phyloP scores from a whole-genome alignment of 2,888 invertebrate species.

The Platypus cylindrus region DNA sequence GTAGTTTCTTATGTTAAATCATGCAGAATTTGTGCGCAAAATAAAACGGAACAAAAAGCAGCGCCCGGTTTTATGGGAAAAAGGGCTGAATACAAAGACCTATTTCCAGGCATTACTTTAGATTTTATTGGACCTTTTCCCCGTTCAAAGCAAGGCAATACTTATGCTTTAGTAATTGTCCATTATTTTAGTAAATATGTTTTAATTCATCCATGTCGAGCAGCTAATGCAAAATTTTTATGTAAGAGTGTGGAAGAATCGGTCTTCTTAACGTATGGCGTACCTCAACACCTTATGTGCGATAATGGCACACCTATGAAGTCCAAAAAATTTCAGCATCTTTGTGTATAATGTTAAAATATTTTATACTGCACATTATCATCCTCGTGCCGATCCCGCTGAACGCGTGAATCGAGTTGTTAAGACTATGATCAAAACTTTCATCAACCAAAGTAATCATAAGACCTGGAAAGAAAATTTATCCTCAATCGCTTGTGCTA shows the following conservation, averaged over 20 bases:
- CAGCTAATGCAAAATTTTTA: constrained; percentile 6
- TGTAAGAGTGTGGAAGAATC: constrained; percentile 3
- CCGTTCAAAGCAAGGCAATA: constrained; percentile 3
- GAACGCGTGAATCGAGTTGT: constrained; percentile 12
- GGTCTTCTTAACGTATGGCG: constrained; percentile 4
- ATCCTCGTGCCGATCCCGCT: constrained; percentile 8
- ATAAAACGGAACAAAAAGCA: constrained; percentile 7
- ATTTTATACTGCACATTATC: constrained; percentile 5
- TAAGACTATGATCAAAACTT: constrained; percentile 12
- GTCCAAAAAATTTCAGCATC: constrained; percentile 6
- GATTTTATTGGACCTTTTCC: constrained; percentile 8
- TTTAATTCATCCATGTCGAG: constrained; percentile 5
- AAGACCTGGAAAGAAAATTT: constrained; percentile 10
- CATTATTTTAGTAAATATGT: constrained; percentile 10
- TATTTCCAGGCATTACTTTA: constrained; percentile 7
- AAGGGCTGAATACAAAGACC: constrained; percentile 4
- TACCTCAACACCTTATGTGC: constrained; percentile 6
- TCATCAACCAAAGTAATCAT: constrained; percentile 10
- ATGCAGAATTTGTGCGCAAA: constrained; percentile 4
- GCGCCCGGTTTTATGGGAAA: constrained; percentile 2
- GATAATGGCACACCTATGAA: constrained; percentile 8
- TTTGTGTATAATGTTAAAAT: constrained; percentile 4
- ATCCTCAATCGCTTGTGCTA: not conserved
- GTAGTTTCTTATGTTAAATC: constrained; percentile 1
- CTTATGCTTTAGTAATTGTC: constrained; percentile 5